Conservation (phyloP, 1,140 invertebrate genomes). For the Eueides isabella region DNA sequence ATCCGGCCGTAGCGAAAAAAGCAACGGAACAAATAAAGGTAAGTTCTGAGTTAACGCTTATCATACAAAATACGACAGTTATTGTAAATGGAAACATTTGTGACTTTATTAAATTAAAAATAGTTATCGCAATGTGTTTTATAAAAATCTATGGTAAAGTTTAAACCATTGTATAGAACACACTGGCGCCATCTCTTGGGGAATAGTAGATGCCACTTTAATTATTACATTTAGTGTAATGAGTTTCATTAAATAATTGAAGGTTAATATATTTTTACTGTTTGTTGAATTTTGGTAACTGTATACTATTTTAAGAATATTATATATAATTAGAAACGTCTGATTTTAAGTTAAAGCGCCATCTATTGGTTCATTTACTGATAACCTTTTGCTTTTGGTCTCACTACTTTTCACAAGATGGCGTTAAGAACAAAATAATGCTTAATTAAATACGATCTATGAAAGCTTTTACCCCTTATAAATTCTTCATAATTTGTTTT, state of each 20-base stretch:
- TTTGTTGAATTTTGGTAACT: not conserved
- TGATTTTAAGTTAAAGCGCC: constrained; percentile 33
- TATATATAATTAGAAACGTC: too few species aligned
- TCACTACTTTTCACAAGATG: constrained; percentile 55
- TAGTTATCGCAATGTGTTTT: too few species aligned
- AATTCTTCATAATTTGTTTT: constrained; percentile 56
- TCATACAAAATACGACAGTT: not conserved
- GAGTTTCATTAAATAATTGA: not conserved
- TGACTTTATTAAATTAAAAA: not conserved
- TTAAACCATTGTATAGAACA: not conserved
- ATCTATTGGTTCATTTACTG: constrained; percentile 39
- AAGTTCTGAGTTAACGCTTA: constrained; percentile 35
- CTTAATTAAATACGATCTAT: not conserved
- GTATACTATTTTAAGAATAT: not conserved
- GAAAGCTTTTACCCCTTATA: constrained; percentile 17
- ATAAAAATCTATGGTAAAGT: not conserved
- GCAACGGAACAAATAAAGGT: constrained; percentile 77
- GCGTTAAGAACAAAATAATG: constrained; percentile 33
- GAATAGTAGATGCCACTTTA: not conserved
- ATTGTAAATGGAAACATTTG: not conserved
- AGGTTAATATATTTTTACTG: not conserved
- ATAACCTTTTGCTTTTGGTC: constrained; percentile 25
- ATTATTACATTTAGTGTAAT: not conserved
- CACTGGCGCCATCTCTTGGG: not conserved
- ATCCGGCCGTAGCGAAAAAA: constrained; percentile 70